phyloP scores from a whole-genome alignment of 2,888 invertebrate genomes.

The Eumacrocentrus americanus region DNA sequence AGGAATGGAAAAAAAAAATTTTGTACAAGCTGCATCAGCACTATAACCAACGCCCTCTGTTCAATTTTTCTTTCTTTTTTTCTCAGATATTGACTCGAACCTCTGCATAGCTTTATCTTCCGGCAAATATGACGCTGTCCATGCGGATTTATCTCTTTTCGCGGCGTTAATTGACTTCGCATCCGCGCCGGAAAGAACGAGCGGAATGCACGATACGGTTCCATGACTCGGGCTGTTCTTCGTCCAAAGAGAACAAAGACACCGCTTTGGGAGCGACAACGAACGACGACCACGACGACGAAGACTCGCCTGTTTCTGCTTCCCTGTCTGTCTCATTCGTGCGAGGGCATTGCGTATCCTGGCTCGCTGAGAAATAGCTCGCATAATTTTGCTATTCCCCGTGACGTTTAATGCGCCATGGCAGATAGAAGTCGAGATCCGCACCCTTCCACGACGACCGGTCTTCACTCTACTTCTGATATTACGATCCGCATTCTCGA shows the following conservation, averaged over 20 bases:
- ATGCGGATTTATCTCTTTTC: conserved; percentile 31
- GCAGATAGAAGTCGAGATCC: conserved; percentile 9
- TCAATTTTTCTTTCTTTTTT: conserved; percentile 6
- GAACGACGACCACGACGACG: background rate
- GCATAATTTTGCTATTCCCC: conserved; percentile 54
- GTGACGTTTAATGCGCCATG: conserved; percentile 43
- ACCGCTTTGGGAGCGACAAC: conserved; percentile 10
- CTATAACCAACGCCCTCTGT: background rate
- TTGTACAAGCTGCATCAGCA: background rate
- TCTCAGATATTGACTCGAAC: too few relatives aligned
- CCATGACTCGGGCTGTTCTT: conserved; percentile 25
- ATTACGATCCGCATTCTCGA: conserved; percentile 13
- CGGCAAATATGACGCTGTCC: conserved; percentile 22
- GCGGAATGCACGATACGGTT: conserved; percentile 31
- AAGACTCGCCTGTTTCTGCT: background rate
- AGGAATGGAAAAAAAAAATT: background rate
- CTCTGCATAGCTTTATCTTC: background rate
- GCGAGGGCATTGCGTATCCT: conserved; percentile 24
- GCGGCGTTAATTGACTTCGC: conserved; percentile 31
- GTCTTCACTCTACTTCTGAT: conserved; percentile 3
- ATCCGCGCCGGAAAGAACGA: conserved; percentile 32
- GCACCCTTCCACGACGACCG: conserved; percentile 3
- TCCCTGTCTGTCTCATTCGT: background rate
- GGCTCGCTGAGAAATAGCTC: conserved; percentile 32
- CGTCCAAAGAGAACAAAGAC: conserved; percentile 30